Evolutionary conservation across 2,888 invertebrate genomes (phyloP).

Genomic region (Dendrolimus pini): DNA sequence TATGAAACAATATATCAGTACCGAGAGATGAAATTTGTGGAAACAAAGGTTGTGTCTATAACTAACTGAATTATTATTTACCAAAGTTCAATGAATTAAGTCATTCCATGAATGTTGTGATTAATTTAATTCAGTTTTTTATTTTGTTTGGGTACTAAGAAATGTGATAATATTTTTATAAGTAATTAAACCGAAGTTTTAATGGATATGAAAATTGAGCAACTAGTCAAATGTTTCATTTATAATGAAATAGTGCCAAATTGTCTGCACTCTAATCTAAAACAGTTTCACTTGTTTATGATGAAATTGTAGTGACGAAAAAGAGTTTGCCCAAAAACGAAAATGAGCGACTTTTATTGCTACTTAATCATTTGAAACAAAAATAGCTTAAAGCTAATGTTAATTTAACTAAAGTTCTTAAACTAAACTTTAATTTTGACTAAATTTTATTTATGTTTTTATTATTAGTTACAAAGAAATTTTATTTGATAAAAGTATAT

Average conservation of each 20-base stretch:
- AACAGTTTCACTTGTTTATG: conserved; percentile 16
- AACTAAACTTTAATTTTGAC: background rate
- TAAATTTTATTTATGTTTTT: conserved; percentile 2
- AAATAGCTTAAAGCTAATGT: conserved; percentile 16
- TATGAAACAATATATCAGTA: conserved; percentile 16
- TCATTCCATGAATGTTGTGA: conserved; percentile 46
- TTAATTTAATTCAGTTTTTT: conserved; percentile 25
- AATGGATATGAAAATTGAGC: conserved; percentile 19
- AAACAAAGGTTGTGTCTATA: conserved; percentile 43
- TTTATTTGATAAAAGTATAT: background rate
- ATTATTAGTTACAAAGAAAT: background rate
- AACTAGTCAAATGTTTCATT: conserved; percentile 50
- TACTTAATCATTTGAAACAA: conserved; percentile 20
- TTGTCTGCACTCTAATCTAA: conserved; percentile 44
- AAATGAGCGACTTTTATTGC: conserved; percentile 21
- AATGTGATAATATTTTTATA: conserved; percentile 44
- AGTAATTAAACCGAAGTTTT: conserved; percentile 9
- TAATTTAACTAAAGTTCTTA: conserved; percentile 3
- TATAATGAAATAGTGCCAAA: conserved; percentile 56
- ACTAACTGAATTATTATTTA: conserved; percentile 29
- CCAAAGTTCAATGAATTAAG: conserved; percentile 25
- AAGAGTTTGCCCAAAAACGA: conserved; percentile 25
- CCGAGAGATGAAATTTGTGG: conserved; percentile 17
- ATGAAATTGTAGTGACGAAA: conserved; percentile 34
- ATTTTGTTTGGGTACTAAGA: conserved; percentile 14